These are phyloP conservation scores for Physocephala rufipes DNA, from an alignment of 2,888 invertebrate species.

Conservation along the genomic window DNA sequence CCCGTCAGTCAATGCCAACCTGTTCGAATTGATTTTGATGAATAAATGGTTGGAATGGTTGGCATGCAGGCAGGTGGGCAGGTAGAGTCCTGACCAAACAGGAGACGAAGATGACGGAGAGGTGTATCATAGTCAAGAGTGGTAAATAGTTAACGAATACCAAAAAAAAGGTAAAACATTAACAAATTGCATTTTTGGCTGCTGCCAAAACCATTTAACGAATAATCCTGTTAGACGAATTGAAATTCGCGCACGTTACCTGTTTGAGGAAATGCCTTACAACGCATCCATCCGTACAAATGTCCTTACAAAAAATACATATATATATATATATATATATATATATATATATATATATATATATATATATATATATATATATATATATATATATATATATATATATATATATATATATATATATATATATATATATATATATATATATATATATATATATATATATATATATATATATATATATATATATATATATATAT, in stretches of 20 bases:
- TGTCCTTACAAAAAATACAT: not conserved
- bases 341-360: not conserved
- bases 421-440: too few species aligned
- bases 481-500: too few species aligned
- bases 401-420: too few species aligned
- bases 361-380: too few species aligned
- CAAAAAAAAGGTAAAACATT: not conserved
- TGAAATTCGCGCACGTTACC: not conserved
- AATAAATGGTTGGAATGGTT: too few species aligned
- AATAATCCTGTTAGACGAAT: conserved; percentile 29
- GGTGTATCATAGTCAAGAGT: not conserved
- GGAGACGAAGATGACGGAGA: not conserved
- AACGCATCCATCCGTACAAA: not conserved
- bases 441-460: too few species aligned
- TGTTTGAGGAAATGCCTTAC: too few species aligned
- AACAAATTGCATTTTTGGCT: not conserved
- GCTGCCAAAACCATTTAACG: conserved; percentile 14
- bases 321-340: not conserved
- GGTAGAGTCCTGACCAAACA: too few species aligned
- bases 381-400: too few species aligned
- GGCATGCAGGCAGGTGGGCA: not conserved
- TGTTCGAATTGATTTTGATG: conserved; percentile 25
- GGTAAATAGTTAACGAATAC: not conserved
- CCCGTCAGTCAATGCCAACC: conserved; percentile 25
- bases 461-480: too few species aligned